These are phyloP conservation scores for Erebia aethiops DNA, from an alignment of 2,888 invertebrate genomes.

Conservation along the genomic window DNA sequence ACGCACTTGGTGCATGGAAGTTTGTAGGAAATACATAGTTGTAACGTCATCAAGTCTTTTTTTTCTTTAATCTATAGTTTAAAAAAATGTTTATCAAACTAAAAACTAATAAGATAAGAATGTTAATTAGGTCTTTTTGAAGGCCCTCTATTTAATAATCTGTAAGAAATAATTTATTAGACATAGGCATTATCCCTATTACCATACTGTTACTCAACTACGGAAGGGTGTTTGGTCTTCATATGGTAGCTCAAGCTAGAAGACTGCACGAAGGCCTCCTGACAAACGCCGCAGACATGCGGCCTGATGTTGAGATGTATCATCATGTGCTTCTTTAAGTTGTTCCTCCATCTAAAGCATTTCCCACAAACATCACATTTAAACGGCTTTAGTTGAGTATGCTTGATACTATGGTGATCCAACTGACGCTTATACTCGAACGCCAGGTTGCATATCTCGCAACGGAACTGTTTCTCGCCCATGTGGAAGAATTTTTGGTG, in stretches of 20 bases:
- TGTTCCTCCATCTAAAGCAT: constrained; percentile 17
- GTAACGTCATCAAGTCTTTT: too few species aligned
- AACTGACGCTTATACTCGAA: constrained; percentile 53
- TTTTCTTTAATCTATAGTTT: too few species aligned
- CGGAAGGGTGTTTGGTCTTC: constrained; percentile 15
- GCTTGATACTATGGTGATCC: constrained; percentile 46
- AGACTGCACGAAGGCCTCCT: constrained; percentile 19
- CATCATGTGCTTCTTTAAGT: constrained; percentile 22
- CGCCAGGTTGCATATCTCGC: constrained; percentile 46
- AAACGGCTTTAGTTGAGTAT: constrained; percentile 46
- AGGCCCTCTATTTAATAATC: too few species aligned
- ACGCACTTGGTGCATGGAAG: too few species aligned
- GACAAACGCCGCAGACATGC: constrained; percentile 8
- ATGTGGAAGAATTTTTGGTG: constrained; percentile 56
- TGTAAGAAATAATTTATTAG: too few species aligned
- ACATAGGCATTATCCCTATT: too few species aligned
- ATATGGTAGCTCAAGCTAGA: constrained; percentile 19
- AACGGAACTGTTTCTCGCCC: constrained; percentile 52
- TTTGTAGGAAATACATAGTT: too few species aligned
- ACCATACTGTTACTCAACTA: background rate
- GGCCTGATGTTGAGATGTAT: constrained; percentile 19
- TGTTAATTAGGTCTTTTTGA: too few species aligned
- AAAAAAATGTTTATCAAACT: too few species aligned
- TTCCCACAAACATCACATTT: constrained; percentile 39
- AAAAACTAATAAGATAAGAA: too few species aligned